A percentile compares a stretch with the other conserved stretches of the same genome.
These are phyloP conservation scores for Panthera tigris DNA, from an alignment of 2,113 vertebrate genomes.

Conservation along the genomic window DNA sequence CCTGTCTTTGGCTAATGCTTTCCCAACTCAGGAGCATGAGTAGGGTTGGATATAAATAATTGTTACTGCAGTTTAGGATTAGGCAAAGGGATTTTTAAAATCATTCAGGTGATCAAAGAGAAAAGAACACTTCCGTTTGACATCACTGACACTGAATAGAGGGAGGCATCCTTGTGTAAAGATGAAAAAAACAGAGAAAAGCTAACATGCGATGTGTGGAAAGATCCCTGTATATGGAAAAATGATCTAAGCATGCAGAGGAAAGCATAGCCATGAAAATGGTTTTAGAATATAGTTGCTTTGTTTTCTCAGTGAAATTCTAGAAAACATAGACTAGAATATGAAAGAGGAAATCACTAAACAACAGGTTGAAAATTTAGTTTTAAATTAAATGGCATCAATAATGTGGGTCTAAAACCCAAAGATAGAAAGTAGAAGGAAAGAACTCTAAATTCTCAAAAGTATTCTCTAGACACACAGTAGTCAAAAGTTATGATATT, in stretches of 20 bases:
- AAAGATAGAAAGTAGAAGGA: background rate
- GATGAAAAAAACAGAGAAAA: background rate
- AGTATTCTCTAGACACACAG: background rate
- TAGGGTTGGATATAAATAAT: background rate
- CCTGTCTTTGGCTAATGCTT: background rate
- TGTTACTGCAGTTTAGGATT: background rate
- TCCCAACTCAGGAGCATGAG: background rate
- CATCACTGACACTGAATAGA: background rate
- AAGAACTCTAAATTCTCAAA: background rate
- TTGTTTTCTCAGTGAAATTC: background rate
- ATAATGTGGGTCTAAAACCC: background rate
- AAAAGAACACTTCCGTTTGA: background rate
- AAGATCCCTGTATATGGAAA: background rate
- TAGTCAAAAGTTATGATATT: background rate
- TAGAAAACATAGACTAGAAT: background rate
- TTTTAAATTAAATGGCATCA: constrained; percentile 18
- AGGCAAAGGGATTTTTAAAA: constrained; percentile 12
- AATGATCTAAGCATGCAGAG: background rate
- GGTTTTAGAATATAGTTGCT: background rate
- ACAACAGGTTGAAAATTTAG: background rate
- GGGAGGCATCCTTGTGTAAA: background rate
- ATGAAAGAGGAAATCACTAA: background rate
- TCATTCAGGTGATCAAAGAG: background rate
- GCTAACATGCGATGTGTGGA: background rate
- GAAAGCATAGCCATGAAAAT: background rate